Conservation (phyloP, 2,797 vertebrate genomes). For the Bovichtus diacanthus region DNA sequence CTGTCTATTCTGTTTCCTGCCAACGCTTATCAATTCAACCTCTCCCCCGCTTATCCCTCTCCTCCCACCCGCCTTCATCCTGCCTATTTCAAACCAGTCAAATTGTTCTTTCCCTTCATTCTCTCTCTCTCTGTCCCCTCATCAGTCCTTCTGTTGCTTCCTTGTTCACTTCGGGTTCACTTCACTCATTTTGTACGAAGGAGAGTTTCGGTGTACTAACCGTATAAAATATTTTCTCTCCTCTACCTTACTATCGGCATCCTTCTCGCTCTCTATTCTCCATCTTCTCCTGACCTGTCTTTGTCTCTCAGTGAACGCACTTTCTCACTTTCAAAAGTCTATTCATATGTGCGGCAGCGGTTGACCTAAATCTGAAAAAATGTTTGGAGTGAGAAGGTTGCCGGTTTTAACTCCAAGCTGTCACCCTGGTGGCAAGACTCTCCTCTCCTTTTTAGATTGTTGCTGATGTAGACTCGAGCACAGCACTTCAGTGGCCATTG, state of each 20-base stretch:
- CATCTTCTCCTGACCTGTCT: neutral
- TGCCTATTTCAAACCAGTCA: constrained; percentile 1
- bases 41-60: neutral
- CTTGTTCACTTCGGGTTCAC: constrained; percentile 31
- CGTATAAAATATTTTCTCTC: neutral
- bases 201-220: constrained; percentile 1
- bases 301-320: neutral
- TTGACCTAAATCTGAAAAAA: constrained; percentile 7
- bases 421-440: neutral
- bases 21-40: constrained; percentile 31
- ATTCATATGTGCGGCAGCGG: neutral
- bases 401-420: neutral
- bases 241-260: neutral
- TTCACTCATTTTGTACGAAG: constrained; percentile 43
- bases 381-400: neutral
- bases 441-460: neutral
- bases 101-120: neutral
- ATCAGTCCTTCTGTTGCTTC: constrained; percentile 14
- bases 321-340: neutral
- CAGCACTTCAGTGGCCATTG: too few species aligned
- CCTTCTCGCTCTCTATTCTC: neutral
- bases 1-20: constrained; percentile 34
- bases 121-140: neutral
- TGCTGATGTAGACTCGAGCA: constrained; percentile 13
- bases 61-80: neutral